Percentiles rank a stretch among this genome's conserved stretches.
phyloP scores from a whole-genome alignment of 2,888 invertebrate genomes.

The Acronicta aceris region DNA sequence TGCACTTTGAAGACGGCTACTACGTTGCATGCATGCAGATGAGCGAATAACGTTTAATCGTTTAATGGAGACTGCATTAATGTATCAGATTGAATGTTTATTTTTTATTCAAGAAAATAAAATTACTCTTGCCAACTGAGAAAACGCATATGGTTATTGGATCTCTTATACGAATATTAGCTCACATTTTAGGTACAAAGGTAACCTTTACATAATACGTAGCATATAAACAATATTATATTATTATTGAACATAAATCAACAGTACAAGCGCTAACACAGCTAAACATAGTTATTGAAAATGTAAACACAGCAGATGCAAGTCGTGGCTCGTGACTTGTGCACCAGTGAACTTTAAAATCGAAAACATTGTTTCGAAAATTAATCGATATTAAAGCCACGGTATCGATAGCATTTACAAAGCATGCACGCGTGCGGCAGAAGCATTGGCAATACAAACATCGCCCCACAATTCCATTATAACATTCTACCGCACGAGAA shows the following conservation, averaged over 20 bases:
- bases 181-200: conserved; percentile 22
- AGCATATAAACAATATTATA: conserved; percentile 39
- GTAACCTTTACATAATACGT: conserved; percentile 44
- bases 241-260: conserved; percentile 53
- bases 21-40: conserved; percentile 82
- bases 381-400: conserved; percentile 70
- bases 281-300: conserved; percentile 64
- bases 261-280: conserved; percentile 59
- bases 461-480: conserved; percentile 74
- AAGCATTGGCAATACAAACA: conserved; percentile 72
- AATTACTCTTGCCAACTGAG: conserved; percentile 55
- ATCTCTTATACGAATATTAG: conserved; percentile 15
- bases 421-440: conserved; percentile 70
- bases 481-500: conserved; percentile 72
- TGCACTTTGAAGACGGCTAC: conserved; percentile 79
- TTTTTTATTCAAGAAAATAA: conserved; percentile 67
- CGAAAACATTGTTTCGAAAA: conserved; percentile 72
- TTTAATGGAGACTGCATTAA: conserved; percentile 84
- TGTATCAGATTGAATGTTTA: conserved; percentile 80
- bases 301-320: conserved; percentile 62
- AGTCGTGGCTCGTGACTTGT: conserved; percentile 65
- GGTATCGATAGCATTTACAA: conserved; percentile 61
- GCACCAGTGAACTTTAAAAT: conserved; percentile 71
- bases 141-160: conserved; percentile 39
- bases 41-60: conserved; percentile 83